A percentile compares a stretch with the other conserved stretches of the same genome.
Evolutionary conservation across 1,140 invertebrate species (phyloP).

Genomic region (Micrasema minimum): DNA sequence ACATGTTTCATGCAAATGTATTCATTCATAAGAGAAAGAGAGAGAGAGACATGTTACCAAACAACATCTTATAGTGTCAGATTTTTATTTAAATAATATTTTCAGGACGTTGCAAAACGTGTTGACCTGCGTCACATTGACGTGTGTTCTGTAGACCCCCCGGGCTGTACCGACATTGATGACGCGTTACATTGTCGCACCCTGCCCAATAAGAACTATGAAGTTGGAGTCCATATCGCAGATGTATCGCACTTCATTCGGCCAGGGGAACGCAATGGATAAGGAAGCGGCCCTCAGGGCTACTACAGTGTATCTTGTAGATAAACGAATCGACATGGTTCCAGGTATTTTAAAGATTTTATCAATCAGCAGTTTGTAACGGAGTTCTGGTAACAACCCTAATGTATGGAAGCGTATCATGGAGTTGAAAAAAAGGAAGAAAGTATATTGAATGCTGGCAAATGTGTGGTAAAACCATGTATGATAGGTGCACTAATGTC

Average conservation of each 20-base stretch:
- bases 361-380: too few species aligned
- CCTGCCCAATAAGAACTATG: constrained; percentile 80
- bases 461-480: too few species aligned
- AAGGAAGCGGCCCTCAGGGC: constrained; percentile 85
- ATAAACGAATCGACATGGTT: constrained; percentile 91
- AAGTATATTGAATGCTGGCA: too few species aligned
- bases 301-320: constrained; percentile 92
- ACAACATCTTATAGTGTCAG: too few species aligned
- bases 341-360: constrained; percentile 67
- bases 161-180: constrained; percentile 99
- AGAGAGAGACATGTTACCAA: too few species aligned
- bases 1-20: too few species aligned
- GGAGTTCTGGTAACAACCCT: too few species aligned
- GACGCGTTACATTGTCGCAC: constrained; percentile 93
- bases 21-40: too few species aligned
- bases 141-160: constrained; percentile 98
- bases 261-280: constrained; percentile 88
- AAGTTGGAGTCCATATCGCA: constrained; percentile 96
- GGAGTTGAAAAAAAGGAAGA: too few species aligned
- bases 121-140: constrained; percentile 85
- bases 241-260: constrained; percentile 95
- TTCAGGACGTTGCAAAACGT: constrained; percentile 81
- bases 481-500: too few species aligned
- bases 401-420: too few species aligned
- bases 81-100: too few species aligned